These are phyloP conservation scores for Formica aserva DNA, from an alignment of 2,888 invertebrate genomes.

Conservation along the genomic window DNA sequence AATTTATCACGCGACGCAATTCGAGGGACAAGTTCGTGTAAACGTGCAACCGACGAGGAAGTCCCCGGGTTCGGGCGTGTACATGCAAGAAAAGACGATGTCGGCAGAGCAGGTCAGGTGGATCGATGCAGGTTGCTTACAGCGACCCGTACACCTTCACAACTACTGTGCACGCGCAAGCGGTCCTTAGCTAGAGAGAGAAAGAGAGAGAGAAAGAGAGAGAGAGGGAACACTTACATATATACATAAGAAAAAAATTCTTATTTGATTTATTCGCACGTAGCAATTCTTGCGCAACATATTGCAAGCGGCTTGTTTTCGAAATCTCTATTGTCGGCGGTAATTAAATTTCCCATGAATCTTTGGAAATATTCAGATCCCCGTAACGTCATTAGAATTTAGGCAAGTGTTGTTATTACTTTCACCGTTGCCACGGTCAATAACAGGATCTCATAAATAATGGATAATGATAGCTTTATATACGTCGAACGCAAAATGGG, in stretches of 20 bases:
- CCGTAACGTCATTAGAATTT: constrained; percentile 24
- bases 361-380: constrained; percentile 13
- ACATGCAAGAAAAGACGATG: constrained; percentile 68
- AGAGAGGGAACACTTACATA: neutral
- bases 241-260: neutral
- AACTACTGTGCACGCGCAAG: constrained; percentile 47
- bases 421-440: neutral
- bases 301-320: constrained; percentile 21
- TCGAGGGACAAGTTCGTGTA: constrained; percentile 44
- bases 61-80: constrained; percentile 64
- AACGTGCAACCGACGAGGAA: constrained; percentile 57
- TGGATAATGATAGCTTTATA: neutral
- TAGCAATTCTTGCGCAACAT: constrained; percentile 16
- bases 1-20: constrained; percentile 14
- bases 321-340: constrained; percentile 16
- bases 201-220: neutral
- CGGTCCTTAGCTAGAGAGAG: constrained; percentile 30
- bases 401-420: constrained; percentile 6
- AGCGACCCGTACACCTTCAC: constrained; percentile 64
- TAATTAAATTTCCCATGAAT: constrained; percentile 30
- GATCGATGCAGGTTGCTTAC: constrained; percentile 83
- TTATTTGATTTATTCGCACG: constrained; percentile 39
- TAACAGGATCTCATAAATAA: neutral
- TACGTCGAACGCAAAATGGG: neutral
- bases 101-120: constrained; percentile 80